Percentiles rank a stretch among this genome's conserved stretches.
Evolutionary conservation across 2,113 vertebrate species (phyloP).

Genomic region (Ariopsis seemanni): DNA sequence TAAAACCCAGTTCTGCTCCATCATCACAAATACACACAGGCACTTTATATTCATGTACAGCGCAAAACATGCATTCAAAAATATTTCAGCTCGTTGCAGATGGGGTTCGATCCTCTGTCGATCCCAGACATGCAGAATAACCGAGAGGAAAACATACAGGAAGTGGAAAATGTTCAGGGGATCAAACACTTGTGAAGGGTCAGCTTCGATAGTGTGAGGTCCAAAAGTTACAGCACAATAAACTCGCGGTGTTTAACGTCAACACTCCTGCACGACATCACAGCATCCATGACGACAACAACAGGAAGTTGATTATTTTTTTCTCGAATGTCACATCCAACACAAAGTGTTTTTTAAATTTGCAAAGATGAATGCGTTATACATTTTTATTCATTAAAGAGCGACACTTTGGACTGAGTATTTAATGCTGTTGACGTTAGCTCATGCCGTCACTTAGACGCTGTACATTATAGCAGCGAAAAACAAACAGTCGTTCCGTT

Average conservation of each 20-base stretch:
- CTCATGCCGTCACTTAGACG: neutral
- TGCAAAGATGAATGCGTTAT: neutral
- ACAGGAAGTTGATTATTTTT: neutral
- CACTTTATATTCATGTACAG: slow-evolving; percentile 58
- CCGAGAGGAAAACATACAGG: no score
- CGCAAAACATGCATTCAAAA: slow-evolving; percentile 36
- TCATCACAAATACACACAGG: slow-evolving; percentile 50
- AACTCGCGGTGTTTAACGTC: neutral
- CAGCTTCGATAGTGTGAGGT: neutral
- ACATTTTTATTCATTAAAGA: neutral
- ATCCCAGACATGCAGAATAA: neutral
- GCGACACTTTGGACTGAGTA: neutral
- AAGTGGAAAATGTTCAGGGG: neutral
- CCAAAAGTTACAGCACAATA: neutral
- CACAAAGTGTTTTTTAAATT: neutral
- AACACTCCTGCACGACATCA: neutral
- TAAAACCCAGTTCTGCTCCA: neutral
- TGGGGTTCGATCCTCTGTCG: neutral
- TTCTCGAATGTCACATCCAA: neutral
- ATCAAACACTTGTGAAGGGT: neutral
- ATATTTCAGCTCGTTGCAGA: neutral
- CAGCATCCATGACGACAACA: neutral
- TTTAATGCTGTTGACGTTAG: neutral
- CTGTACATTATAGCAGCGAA: neutral
- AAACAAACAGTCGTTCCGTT: neutral